Conservation (phyloP, 2,113 vertebrate genomes). For the Perca schrenkii region DNA sequence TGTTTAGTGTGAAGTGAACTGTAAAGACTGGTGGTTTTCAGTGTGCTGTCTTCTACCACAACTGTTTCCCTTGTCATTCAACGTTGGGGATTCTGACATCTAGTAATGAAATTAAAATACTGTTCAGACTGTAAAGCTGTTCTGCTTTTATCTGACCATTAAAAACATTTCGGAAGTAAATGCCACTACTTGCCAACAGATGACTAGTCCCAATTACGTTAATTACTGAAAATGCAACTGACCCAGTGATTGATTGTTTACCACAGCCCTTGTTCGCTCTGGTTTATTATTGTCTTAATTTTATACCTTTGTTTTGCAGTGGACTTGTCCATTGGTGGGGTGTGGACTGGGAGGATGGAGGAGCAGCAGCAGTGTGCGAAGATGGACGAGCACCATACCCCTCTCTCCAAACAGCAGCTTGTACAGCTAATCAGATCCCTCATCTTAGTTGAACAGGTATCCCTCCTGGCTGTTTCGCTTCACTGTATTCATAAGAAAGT, state of each 20-base stretch:
- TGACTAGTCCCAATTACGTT: neutral
- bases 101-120: neutral
- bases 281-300: neutral
- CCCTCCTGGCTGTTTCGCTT: neutral
- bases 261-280: neutral
- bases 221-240: neutral
- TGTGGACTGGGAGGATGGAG: constrained; percentile 50
- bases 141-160: too few species aligned
- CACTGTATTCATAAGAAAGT: too few species aligned
- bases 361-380: constrained; percentile 53
- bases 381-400: constrained; percentile 57
- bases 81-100: neutral
- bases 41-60: too few species aligned
- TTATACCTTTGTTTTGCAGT: constrained; percentile 45
- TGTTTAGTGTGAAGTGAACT: too few species aligned
- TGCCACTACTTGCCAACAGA: neutral
- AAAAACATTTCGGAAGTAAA: too few species aligned
- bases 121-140: too few species aligned
- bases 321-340: constrained; percentile 39
- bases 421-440: constrained; percentile 79
- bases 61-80: neutral
- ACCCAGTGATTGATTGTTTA: neutral
- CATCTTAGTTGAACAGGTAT: constrained; percentile 79
- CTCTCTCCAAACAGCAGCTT: constrained; percentile 77
- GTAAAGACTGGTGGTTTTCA: too few species aligned